Base-by-base conservation (phyloP, 2,888 invertebrate genomes). In the Chironomus tentans region DNA sequence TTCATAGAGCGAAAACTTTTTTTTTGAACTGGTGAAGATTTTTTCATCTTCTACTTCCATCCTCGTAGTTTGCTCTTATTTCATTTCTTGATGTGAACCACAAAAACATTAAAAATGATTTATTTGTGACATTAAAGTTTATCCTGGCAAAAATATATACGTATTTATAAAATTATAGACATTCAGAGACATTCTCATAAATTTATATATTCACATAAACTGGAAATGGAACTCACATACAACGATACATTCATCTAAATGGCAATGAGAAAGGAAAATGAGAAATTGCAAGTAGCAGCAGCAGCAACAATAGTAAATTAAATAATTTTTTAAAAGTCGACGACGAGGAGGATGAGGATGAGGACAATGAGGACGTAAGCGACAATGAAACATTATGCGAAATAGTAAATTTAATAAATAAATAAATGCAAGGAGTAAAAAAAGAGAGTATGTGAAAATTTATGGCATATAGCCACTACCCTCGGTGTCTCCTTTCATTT, bases 21-120 rank as follows among this genome's bases (percentile, higher is more conserved):
- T 50, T 50, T n/a, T 50, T 15, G 15, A 50, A 50, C n/a, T 50
- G 13, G 13, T 22, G 22, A 50, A 70, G 70, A 21, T 46, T 38
- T 50, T 70, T 48, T 69, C 70, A 47, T 48, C 22, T 69, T 68
- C 18, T 69, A 50, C 13, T 50, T 13, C 50, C 50, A 50, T 50
- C 38, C 38, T 38, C 38, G 38, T 50, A 50, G 13, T 50, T 15
- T 4, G 50, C n/a, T 50, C n/a, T 15, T 50, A 50, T 15, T 50
- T 13, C 50, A n/a, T 50, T 46, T 22, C 46, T 70, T 72, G 72
- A 72, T 72, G 48, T 61, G 62, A 12, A 72, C 72, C 72, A 72
- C 61, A 72, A 72, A 72, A 72, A 61, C 56, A 56, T 21, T 70
- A 72, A 72, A 72, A 72, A 72, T 72, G 72, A 72, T 72, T 72